These are phyloP conservation scores for Bufotes viridis DNA, from an alignment of 2,797 vertebrate species.

Conservation along the genomic window DNA sequence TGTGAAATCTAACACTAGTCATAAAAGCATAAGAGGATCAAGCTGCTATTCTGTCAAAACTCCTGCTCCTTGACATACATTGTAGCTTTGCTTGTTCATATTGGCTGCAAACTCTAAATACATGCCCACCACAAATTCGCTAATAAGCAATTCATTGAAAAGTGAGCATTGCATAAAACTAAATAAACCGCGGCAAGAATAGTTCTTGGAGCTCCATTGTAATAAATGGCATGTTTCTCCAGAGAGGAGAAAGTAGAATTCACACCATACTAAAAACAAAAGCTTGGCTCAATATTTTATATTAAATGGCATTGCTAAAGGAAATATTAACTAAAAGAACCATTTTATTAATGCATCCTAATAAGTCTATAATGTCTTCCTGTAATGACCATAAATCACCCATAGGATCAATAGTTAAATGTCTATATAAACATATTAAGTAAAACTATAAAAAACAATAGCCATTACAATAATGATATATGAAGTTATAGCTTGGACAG, in stretches of 20 bases:
- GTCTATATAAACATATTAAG: background rate
- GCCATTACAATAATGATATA: constrained; percentile 6
- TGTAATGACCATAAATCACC: background rate
- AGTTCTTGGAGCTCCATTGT: background rate
- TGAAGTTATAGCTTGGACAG: background rate
- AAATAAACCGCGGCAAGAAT: background rate
- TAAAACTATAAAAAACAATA: constrained; percentile 6
- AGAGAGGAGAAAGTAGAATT: background rate
- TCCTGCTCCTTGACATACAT: background rate
- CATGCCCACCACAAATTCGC: background rate
- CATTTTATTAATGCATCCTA: background rate
- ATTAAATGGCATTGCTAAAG: background rate
- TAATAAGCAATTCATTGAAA: background rate
- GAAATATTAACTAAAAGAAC: background rate
- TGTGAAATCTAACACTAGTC: background rate
- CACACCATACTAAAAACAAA: background rate
- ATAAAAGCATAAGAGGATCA: background rate
- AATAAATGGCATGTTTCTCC: background rate
- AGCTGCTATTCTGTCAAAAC: background rate
- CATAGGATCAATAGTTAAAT: background rate
- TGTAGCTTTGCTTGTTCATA: too few species aligned
- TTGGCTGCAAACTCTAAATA: too few species aligned
- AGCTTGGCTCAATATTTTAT: background rate
- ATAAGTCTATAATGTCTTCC: background rate
- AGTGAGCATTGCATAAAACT: background rate